Evolutionary conservation across 2,113 vertebrate genomes (phyloP).

Genomic region (Climacteris rufus): DNA sequence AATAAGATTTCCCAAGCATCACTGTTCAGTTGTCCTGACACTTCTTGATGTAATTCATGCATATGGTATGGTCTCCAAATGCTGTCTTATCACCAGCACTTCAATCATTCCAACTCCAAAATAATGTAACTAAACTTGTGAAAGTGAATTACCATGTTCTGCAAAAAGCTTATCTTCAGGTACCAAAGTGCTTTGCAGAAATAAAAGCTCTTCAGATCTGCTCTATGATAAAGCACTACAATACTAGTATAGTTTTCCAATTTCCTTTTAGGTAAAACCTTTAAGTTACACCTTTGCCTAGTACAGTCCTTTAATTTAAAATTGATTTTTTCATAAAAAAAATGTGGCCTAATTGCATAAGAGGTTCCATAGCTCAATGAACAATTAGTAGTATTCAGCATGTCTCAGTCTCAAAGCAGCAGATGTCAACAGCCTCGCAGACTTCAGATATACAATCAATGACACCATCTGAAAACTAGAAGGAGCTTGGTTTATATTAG

Average conservation of each 20-base stretch:
- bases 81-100: neutral
- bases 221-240: neutral
- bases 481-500: neutral
- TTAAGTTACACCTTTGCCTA: neutral
- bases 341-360: slow-evolving; percentile 20
- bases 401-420: slow-evolving; percentile 1
- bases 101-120: neutral
- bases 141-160: neutral
- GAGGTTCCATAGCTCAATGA: neutral
- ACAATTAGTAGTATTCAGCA: neutral
- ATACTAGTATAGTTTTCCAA: neutral
- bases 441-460: slow-evolving; percentile 8
- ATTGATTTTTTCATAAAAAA: slow-evolving; percentile 53
- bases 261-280: neutral
- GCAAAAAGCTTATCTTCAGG: neutral
- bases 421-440: neutral
- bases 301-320: slow-evolving; percentile 42
- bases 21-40: neutral
- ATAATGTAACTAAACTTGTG: neutral
- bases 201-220: neutral
- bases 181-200: neutral
- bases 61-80: neutral
- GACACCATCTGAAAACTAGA: neutral
- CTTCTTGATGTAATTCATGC: neutral
- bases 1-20: neutral